Evolutionary conservation across 2,888 invertebrate species (phyloP).

Genomic region (Thysanoteuthis rhombus): DNA sequence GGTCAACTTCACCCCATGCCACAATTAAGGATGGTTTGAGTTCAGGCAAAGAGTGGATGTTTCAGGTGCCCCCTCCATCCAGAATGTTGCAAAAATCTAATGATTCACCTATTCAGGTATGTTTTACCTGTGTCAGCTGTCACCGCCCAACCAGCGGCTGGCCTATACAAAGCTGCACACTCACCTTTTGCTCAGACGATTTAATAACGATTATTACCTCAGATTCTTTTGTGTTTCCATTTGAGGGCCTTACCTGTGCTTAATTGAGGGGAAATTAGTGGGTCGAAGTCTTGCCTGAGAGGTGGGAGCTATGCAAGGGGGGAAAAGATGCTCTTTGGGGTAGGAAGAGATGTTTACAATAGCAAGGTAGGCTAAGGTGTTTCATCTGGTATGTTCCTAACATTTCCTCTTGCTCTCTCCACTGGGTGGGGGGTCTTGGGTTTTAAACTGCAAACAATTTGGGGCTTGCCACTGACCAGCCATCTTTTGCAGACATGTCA

Average conservation of each 20-base stretch:
- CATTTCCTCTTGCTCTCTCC: background rate
- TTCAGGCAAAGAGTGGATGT: background rate
- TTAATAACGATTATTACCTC: background rate
- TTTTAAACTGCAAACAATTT: background rate
- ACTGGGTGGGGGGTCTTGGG: background rate
- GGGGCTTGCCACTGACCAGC: background rate
- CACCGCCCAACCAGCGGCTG: background rate
- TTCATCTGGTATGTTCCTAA: background rate
- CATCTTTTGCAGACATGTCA: background rate
- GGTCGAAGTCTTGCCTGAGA: background rate
- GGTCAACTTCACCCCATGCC: background rate
- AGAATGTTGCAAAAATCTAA: background rate
- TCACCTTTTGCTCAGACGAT: background rate
- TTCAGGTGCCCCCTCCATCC: background rate
- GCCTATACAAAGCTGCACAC: background rate
- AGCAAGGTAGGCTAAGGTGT: background rate
- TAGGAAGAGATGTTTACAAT: background rate
- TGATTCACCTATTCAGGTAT: slow-evolving; percentile 12
- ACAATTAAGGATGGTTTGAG: background rate
- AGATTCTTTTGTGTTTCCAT: background rate
- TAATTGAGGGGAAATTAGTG: background rate
- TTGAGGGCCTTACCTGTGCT: background rate
- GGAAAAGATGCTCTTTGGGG: background rate
- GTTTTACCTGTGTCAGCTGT: background rate
- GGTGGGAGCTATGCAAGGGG: background rate